Conservation (phyloP, 1,140 invertebrate species). For the Procambarus virginalis region DNA sequence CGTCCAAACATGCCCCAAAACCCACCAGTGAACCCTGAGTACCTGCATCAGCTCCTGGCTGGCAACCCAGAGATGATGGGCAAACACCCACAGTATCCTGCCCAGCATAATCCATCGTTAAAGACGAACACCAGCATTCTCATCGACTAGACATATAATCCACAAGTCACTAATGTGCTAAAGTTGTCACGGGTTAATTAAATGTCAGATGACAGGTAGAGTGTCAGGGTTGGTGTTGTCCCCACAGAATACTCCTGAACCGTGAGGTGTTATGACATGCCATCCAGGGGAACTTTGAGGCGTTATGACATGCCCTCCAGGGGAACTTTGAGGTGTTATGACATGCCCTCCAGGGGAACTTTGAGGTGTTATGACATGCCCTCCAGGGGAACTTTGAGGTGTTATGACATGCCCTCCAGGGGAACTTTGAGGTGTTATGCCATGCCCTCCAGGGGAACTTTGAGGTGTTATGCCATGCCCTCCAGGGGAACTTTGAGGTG, state of each 20-base stretch:
- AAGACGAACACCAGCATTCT: slow-evolving; percentile 62
- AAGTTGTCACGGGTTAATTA: not conserved
- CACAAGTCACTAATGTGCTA: not conserved
- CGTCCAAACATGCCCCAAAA: slow-evolving; percentile 17
- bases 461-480: not conserved
- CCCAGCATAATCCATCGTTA: slow-evolving; percentile 43
- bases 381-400: too few species aligned
- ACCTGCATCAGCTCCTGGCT: slow-evolving; percentile 40
- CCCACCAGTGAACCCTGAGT: slow-evolving; percentile 61
- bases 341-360: too few species aligned
- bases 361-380: too few species aligned
- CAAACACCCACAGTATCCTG: not conserved
- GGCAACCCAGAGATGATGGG: too few species aligned
- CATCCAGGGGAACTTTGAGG: too few species aligned
- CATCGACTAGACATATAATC: slow-evolving; percentile 37
- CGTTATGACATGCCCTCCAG: too few species aligned
- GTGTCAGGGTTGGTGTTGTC: not conserved
- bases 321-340: too few species aligned
- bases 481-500: too few species aligned
- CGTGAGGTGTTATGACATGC: too few species aligned
- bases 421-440: not conserved
- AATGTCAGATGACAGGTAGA: not conserved
- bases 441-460: not conserved
- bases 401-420: too few species aligned
- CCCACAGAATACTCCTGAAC: too few species aligned